Base-by-base conservation (phyloP, 2,888 invertebrate species). In the Melipona bicolor region DNA sequence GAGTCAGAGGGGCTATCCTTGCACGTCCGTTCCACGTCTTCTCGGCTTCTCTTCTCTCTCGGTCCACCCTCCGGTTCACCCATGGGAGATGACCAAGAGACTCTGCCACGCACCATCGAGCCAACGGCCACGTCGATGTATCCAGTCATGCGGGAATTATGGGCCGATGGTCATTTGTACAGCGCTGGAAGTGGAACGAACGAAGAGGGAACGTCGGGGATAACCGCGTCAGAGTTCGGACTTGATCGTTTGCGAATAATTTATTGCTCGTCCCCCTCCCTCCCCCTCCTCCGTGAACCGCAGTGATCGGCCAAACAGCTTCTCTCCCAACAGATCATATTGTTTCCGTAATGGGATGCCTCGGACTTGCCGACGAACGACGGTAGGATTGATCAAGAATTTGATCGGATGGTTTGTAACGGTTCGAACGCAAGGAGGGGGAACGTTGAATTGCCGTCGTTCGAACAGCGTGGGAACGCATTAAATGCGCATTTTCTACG, bases 1-100 rank as follows among this genome's bases (percentile, higher is more conserved):
- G 87, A 27, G 80, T 88, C 85, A 86, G 78, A 80, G 76, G 50
- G 83, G 85, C 77, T 75, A 84, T 81, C 52, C 50, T 68, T 77
- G 67, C 52, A 59, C 76, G 32, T 19, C 81, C 59, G 76, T 61
- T 79, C n/a, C 79, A 73, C 89, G 81, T 88, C 87, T 90, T 88
- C 32, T n/a, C 19, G 68, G 27, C 19, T 13, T 32, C n/a, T 32
- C 36, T 17, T 9, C 9, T 43, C 43, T 36, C 43, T 9, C 36
- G 36, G 9, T 9, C 9, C 36, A 36, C 36, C 36, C 36, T 9
- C 9, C 9, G 81, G 83, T 77, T 74, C 76, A 50, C 91, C 88
- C 88, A 88, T 84, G 91, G 90, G 89, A 91, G 89, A 90, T 87
- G 87, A 86, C 87, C 88, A 72, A 65, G 65, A 70, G 59, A 15